phyloP scores from a whole-genome alignment of 2,113 vertebrate genomes.

The Hippolais icterina region DNA sequence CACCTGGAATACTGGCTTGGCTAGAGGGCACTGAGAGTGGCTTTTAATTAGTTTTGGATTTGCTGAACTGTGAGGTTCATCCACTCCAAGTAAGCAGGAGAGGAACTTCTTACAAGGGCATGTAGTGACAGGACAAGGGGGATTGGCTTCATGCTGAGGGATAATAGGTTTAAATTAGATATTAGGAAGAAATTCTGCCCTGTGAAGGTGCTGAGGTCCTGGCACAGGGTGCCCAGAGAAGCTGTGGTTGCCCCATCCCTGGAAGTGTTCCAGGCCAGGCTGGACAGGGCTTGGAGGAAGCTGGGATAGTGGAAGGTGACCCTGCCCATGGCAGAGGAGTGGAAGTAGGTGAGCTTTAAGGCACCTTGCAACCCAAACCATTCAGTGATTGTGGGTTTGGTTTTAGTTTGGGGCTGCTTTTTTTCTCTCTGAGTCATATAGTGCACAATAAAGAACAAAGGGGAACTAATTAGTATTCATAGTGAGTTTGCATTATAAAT shows the following conservation, averaged over 20 bases:
- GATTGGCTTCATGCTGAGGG: not conserved
- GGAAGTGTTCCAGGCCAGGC: not conserved
- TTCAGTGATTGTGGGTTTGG: not conserved
- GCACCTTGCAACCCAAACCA: not conserved
- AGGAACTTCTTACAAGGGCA: not conserved
- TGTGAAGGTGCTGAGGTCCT: not conserved
- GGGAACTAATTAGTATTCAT: not conserved
- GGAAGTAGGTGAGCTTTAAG: not conserved
- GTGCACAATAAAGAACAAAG: not conserved
- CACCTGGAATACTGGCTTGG: not conserved
- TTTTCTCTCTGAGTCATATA: not conserved
- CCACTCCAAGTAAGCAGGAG: not conserved
- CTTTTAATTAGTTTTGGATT: not conserved
- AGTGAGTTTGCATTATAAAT: not conserved
- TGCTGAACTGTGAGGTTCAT: not conserved
- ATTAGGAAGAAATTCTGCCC: not conserved
- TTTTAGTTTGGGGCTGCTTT: not conserved
- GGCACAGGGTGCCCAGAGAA: not conserved
- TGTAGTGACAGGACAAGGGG: not conserved
- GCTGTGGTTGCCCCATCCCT: not conserved
- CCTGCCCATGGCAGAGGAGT: not conserved
- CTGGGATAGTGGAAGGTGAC: not conserved
- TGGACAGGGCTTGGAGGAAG: rapidly evolving
- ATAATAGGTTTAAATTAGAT: not conserved
- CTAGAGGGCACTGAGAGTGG: not conserved